These are phyloP conservation scores for Pseudolycoriella hygida DNA, from an alignment of 2,888 invertebrate genomes.

Conservation along the genomic window DNA sequence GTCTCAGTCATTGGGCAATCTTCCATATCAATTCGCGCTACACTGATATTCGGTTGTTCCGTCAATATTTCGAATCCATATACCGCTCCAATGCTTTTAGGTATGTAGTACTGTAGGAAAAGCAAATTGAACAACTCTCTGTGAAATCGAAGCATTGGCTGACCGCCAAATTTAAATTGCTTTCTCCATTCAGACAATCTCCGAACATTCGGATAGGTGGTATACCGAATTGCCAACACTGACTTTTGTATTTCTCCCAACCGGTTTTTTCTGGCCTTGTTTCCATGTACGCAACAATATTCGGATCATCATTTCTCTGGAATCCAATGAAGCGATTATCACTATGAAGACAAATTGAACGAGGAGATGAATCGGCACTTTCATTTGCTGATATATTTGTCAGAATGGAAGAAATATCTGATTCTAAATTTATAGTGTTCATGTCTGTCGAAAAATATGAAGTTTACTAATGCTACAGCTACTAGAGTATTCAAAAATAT, in stretches of 20 bases:
- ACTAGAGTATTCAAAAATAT: too few relatives aligned
- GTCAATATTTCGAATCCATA: neutral
- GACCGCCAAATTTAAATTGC: neutral
- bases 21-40: constrained; percentile 7
- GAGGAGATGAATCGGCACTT: neutral
- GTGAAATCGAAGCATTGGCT: too few relatives aligned
- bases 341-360: neutral
- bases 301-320: neutral
- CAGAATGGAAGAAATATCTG: neutral
- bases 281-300: neutral
- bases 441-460: too few relatives aligned
- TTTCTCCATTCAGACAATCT: constrained; percentile 1
- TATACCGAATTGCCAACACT: neutral
- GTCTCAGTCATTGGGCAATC: constrained; percentile 6
- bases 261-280: neutral
- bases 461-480: too few relatives aligned
- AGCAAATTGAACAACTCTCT: neutral
- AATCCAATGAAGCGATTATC: neutral
- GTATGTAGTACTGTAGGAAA: neutral
- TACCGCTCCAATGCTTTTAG: neutral
- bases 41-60: constrained; percentile 3
- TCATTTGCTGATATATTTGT: neutral
- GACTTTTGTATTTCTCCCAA: neutral
- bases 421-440: too few relatives aligned
- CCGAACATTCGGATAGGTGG: neutral